Evolutionary conservation across 2,888 invertebrate genomes (phyloP), one percentile per base, ranked within the genome.

Genomic region (Leucophenga montana): DNA sequence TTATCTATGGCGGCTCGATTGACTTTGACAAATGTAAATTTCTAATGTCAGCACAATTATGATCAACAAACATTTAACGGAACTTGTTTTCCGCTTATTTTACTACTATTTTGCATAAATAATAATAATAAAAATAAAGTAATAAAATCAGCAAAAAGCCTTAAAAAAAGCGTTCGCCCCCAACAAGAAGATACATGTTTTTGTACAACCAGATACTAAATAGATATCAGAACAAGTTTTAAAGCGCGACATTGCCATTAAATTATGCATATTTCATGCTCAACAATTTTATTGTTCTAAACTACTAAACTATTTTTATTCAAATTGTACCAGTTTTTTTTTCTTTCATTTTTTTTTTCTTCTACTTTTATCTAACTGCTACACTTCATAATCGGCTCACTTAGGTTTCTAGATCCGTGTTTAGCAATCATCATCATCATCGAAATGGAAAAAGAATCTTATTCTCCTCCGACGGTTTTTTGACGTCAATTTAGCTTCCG

Each of bases 321-420:
- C 27, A 56, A 56, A 56, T 56, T 22, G 27, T 56, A 56, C 22
- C 39, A 39, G 11, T 11, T 39, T 39, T 33, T 33, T 8, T 5
- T 33, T 8, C 8, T 33, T 33, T 33, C 33, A 33, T 33, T 33
- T 33, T 8, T 5, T 33, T 33, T 33, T 8, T 33, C 8, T 8
- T 33, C 33, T 33, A 33, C 11, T 39, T 39, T 11, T 11, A 39
- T 39, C 11, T 39, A 39, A 11, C 39, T 39, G 9, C 39, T 50
- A 50, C 50, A 50, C 50, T 50, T 50, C 18, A 50, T 50, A n/a
- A 50, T 50, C n/a, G 50, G n/a, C 8, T 50, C 50, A 50, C n/a
- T n/a, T 50, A 13, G 6, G 50, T 1, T 39, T 53, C 54, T 69
- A 80, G 84, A 81, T 81, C 80, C 80, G 80, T 84, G 84, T 83